Evolutionary conservation across 2,888 invertebrate species (phyloP).

Genomic region (Sipha maydis): DNA sequence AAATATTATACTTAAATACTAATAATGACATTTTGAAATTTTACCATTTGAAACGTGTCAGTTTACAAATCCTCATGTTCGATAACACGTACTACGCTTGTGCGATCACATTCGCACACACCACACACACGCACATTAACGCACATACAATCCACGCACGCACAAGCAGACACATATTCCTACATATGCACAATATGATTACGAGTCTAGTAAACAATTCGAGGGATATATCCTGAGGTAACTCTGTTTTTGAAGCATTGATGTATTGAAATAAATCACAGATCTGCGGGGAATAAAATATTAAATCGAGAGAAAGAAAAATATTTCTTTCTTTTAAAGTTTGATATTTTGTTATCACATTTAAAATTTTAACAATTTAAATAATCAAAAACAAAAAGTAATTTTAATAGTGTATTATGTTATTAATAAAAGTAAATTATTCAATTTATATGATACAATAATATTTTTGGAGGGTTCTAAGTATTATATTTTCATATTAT

Average conservation of each 20-base stretch:
- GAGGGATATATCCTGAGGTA: neutral
- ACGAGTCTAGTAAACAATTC: slow-evolving; percentile 38
- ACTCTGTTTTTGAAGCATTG: neutral
- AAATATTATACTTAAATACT: neutral
- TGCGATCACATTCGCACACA: neutral
- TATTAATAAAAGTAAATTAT: too few species aligned
- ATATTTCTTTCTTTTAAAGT: neutral
- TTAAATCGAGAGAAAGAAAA: neutral
- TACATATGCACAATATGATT: neutral
- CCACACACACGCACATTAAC: neutral
- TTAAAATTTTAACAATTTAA: neutral
- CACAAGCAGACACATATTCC: neutral
- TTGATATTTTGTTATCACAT: neutral
- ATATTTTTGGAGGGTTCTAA: too few species aligned
- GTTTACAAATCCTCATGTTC: slow-evolving; percentile 23
- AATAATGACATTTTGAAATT: slow-evolving; percentile 29
- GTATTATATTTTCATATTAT: too few species aligned
- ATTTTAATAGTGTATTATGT: too few species aligned
- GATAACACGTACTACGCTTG: neutral
- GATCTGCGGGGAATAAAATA: neutral
- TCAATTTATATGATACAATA: too few species aligned
- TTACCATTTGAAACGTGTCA: slow-evolving; percentile 1
- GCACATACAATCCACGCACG: neutral
- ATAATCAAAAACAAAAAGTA: neutral
- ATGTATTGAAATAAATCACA: slow-evolving; percentile 31